Evolutionary conservation across 2,113 vertebrate species (phyloP).

Genomic region (Salvelinus fontinalis): DNA sequence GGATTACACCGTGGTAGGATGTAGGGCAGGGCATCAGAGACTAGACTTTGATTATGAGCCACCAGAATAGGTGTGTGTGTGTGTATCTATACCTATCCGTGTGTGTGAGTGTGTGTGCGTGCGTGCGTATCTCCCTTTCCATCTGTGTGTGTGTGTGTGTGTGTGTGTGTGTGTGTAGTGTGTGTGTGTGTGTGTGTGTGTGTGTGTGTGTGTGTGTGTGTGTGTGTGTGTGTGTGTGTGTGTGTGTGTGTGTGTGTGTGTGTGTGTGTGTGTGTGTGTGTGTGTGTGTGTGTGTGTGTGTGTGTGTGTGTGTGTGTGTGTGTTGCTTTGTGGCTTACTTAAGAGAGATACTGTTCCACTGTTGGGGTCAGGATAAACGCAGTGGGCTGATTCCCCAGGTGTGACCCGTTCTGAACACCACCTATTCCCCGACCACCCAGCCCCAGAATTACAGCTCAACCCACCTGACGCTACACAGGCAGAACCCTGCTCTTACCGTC

Average conservation of each 20-base stretch:
- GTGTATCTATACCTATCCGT: conserved; percentile 3
- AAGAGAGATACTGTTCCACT: conserved; percentile 30
- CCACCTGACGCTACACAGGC: conserved; percentile 6
- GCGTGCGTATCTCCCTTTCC: no score
- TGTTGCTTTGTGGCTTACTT: conserved; percentile 37
- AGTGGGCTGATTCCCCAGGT: conserved; percentile 40
- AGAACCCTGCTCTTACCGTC: conserved; percentile 1
- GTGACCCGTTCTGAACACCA: conserved; percentile 31
- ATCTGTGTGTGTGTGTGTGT: conserved; percentile 11
- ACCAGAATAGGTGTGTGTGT: conserved; percentile 62
- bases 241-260: background rate
- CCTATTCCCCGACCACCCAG: conserved; percentile 42
- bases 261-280: background rate
- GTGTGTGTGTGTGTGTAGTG: background rate
- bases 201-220: background rate
- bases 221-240: background rate
- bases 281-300: no score
- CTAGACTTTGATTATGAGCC: conserved; percentile 74
- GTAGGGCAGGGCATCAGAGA: conserved; percentile 71
- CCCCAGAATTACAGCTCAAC: conserved; percentile 47
- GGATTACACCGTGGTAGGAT: conserved; percentile 71
- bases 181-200: no score
- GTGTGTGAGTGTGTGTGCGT: background rate
- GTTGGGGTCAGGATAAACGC: conserved; percentile 50
- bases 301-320: background rate